phyloP scores from a whole-genome alignment of 2,888 invertebrate genomes.

The Capitulum mitella region DNA sequence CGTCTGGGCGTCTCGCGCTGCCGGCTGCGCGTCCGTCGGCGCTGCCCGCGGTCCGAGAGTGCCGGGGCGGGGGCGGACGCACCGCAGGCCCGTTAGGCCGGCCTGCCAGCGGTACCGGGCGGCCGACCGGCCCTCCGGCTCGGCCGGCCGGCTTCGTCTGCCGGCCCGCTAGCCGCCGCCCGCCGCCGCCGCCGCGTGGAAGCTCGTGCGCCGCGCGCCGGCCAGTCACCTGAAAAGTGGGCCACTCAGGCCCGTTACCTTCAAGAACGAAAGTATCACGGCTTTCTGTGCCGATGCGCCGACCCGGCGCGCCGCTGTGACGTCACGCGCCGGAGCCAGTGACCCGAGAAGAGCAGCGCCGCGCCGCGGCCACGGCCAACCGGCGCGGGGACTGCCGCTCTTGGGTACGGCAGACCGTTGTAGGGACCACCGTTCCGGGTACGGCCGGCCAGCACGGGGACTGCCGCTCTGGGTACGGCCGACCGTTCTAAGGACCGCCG shows the following conservation, averaged over 20 bases:
- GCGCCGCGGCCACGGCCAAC: neutral
- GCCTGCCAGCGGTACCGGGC: neutral
- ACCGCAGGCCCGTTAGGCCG: neutral
- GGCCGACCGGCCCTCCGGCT: neutral
- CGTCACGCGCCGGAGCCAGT: neutral
- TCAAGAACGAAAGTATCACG: constrained; percentile 23
- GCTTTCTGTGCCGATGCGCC: constrained; percentile 14
- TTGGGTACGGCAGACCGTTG: too few species aligned
- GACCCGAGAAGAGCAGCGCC: neutral
- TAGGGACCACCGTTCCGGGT: too few species aligned
- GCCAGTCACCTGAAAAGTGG: constrained; percentile 15
- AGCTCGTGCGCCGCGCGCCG: neutral
- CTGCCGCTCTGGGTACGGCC: too few species aligned
- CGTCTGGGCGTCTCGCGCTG: neutral
- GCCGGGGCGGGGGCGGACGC: neutral
- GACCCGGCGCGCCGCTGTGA: neutral
- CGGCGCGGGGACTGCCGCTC: too few species aligned
- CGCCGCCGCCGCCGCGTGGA: neutral
- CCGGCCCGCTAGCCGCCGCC: neutral
- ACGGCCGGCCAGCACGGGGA: too few species aligned
- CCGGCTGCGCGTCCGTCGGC: neutral
- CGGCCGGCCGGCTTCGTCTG: neutral
- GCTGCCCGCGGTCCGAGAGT: neutral
- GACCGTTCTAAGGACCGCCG: too few species aligned
- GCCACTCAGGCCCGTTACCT: constrained; percentile 20